phyloP scores from a whole-genome alignment of 2,113 vertebrate genomes.

The Peucedramus taeniatus region DNA sequence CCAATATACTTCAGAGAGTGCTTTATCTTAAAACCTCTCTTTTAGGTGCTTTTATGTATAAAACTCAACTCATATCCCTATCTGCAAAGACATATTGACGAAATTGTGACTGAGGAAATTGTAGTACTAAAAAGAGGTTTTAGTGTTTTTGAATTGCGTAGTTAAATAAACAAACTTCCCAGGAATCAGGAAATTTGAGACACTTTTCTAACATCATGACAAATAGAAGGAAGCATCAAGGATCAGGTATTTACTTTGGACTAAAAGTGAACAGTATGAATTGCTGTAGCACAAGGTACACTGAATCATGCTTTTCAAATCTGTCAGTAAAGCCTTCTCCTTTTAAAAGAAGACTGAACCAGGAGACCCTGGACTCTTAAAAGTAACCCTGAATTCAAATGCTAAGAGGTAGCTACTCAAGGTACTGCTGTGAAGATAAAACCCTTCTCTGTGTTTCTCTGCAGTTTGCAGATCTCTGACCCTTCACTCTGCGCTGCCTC shows the following conservation, averaged over 20 bases:
- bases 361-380: background rate
- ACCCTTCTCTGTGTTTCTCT: fast-evolving
- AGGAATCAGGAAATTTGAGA: background rate
- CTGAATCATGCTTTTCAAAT: background rate
- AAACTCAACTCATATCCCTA: background rate
- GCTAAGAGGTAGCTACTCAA: background rate
- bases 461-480: background rate
- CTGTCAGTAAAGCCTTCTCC: background rate
- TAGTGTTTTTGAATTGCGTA: background rate
- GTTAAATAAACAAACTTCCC: background rate
- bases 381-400: background rate
- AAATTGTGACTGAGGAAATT: background rate
- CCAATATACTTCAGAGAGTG: background rate
- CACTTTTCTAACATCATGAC: background rate
- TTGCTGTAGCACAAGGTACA: background rate
- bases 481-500: background rate
- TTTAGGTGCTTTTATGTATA: background rate
- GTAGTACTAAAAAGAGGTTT: background rate
- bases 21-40: background rate
- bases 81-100: background rate
- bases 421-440: background rate
- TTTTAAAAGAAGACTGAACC: background rate
- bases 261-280: background rate
- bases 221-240: background rate
- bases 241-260: background rate